These are phyloP conservation scores for Phengaris alcon DNA, from an alignment of 2,888 invertebrate species.

Conservation along the genomic window DNA sequence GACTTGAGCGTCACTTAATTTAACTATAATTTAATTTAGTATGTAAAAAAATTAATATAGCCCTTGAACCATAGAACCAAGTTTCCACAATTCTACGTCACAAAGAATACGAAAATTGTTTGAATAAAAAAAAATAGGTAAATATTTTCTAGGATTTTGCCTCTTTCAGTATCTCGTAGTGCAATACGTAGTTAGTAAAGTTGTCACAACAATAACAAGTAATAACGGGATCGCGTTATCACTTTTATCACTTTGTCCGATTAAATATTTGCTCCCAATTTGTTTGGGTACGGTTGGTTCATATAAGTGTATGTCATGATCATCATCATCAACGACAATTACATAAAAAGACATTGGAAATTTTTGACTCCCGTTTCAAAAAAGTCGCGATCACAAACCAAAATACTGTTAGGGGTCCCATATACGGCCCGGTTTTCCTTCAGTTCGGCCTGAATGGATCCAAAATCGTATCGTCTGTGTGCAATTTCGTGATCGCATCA, in stretches of 20 bases:
- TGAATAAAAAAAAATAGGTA: not conserved
- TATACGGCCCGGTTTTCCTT: too few species aligned
- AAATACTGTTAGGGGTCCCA: too few species aligned
- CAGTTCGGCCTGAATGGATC: too few species aligned
- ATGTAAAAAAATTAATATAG: too few species aligned
- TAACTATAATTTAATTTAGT: too few species aligned
- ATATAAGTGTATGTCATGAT: not conserved
- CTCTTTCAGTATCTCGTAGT: conserved; percentile 10
- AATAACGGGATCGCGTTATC: not conserved
- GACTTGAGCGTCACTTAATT: too few species aligned
- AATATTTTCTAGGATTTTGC: not conserved
- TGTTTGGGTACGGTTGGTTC: not conserved
- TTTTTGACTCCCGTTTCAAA: too few species aligned
- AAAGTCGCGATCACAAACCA: too few species aligned
- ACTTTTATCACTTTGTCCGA: conserved; percentile 26
- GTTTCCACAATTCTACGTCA: not conserved
- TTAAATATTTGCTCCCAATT: conserved; percentile 32
- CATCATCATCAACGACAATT: not conserved
- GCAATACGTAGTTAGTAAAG: conserved; percentile 34
- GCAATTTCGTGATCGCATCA: too few species aligned
- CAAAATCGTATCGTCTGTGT: too few species aligned
- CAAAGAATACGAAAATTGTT: not conserved
- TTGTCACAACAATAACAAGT: not conserved
- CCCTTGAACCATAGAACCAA: not conserved
- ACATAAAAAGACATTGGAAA: too few species aligned